Base-by-base conservation (phyloP, 2,113 vertebrate species). In the Oreochromis aureus region DNA sequence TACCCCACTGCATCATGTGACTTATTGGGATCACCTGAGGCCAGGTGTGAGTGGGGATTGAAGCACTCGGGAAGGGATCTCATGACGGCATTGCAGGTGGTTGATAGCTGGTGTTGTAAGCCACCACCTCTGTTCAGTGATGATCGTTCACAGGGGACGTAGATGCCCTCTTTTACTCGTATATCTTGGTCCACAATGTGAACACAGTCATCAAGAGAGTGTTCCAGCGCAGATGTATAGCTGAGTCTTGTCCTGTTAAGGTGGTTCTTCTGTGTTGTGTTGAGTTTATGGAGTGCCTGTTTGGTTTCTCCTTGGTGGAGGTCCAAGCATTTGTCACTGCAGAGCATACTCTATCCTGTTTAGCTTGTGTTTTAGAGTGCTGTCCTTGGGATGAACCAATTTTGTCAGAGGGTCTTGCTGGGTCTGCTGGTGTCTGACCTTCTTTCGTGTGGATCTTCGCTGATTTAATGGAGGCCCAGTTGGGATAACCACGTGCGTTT, bases 221-320 rank as follows among this genome's bases (percentile, higher is more conserved):
- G 58, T 66, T 66, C 11, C 34, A 39, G 34, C 22, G 61, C 61
- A 66, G 61, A 39, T 66, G 61, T 18, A 66, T 66, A 36, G 61
- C 61, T 0, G 1, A 66, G 61, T 13, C 61, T 39, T 66, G 34
- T 39, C 61, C 34, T 22, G 34, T 66, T 0, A 13, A 39, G 61
- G 34, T 66, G 34, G 61, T 0, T 39, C 61, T 66, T 22, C 34
- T 22, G 10, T 66, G 4, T 66, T 66, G 19, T 3, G 61, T 39
- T 39, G 10, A 6, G 61, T 39, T 66, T 8, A 39, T 66, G 34
- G 34, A 39, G 61, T 39, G 4, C 34, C 10, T 66, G 19, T 66
- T 39, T 66, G 19, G 19, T 22, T 66, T 39, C 34, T 66, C 6
- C 19, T 39, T 66, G 39, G 61, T 66, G 34, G 19, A 66, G 61